phyloP scores from a whole-genome alignment of 2,888 invertebrate species.

The Plusia festucae region DNA sequence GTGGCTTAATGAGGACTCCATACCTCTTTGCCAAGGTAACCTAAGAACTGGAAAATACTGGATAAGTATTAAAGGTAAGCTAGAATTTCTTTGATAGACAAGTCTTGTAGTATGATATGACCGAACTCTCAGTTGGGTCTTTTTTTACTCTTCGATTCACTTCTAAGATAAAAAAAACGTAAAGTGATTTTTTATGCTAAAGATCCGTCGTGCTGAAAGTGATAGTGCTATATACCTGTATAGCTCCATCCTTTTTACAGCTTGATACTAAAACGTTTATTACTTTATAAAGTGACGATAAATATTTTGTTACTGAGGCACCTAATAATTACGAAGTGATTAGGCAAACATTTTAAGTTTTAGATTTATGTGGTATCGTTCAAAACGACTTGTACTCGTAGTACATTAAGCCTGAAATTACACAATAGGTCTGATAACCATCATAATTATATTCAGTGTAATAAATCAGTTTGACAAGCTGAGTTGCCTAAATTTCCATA shows the following conservation, averaged over 20 bases:
- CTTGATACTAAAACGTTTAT: too few relatives aligned
- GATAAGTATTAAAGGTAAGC: not conserved
- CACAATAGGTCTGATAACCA: not conserved
- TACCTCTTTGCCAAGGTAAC: conserved; percentile 57
- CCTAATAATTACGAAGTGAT: not conserved
- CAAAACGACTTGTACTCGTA: not conserved
- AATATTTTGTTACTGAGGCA: too few relatives aligned
- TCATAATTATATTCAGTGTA: not conserved
- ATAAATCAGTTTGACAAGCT: not conserved
- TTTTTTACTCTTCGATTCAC: too few relatives aligned
- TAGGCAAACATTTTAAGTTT: not conserved
- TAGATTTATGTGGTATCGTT: not conserved
- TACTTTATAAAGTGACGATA: too few relatives aligned
- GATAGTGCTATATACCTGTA: not conserved
- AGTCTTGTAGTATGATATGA: not conserved
- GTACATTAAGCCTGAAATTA: not conserved
- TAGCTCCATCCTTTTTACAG: too few relatives aligned
- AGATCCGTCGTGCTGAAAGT: not conserved
- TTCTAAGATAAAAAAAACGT: not conserved
- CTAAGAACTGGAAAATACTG: conserved; percentile 29
- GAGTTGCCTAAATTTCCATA: not conserved
- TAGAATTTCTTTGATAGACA: not conserved
- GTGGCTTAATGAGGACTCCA: conserved; percentile 71
- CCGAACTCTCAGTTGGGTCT: too few relatives aligned
- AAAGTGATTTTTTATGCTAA: not conserved